Conservation (phyloP, 2,113 vertebrate species). For the Thunnus thynnus region DNA sequence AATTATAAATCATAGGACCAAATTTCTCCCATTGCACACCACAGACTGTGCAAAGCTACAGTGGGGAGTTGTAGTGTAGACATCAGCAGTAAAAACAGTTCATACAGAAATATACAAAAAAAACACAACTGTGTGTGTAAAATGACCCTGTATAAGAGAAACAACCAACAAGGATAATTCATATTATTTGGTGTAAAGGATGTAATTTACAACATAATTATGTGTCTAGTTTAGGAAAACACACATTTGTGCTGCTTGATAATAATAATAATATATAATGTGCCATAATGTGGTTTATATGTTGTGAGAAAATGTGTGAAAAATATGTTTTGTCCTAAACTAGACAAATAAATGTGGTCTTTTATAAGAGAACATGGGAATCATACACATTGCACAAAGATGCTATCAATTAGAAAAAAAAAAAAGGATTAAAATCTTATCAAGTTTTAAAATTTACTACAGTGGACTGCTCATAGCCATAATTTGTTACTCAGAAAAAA, state of each 20-base stretch:
- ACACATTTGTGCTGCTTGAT: not conserved
- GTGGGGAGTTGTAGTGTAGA: constrained; percentile 9
- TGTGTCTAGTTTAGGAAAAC: constrained; percentile 5
- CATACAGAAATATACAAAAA: constrained; percentile 59
- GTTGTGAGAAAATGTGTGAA: constrained; percentile 7
- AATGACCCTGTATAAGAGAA: constrained; percentile 20
- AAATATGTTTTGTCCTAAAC: constrained; percentile 16
- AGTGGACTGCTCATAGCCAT: constrained; percentile 21
- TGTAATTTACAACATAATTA: constrained; percentile 17
- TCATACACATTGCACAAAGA: constrained; percentile 27
- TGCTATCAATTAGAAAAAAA: not conserved
- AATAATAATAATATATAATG: not conserved
- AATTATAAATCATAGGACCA: constrained; percentile 22
- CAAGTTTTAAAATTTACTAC: constrained; percentile 44
- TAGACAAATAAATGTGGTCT: not conserved
- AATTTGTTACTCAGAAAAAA: not conserved
- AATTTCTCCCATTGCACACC: constrained; percentile 27
- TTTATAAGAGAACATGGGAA: too few species aligned
- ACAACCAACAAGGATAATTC: constrained; percentile 1
- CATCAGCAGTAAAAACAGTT: constrained; percentile 42
- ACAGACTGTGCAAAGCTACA: constrained; percentile 33
- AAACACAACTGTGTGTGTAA: constrained; percentile 43
- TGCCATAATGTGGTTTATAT: not conserved
- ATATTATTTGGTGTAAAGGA: constrained; percentile 4
- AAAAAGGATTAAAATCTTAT: constrained; percentile 17